A percentile compares a stretch with the other conserved stretches of the same genome.
Conservation (phyloP, 2,113 vertebrate species). For the Oncorhynchus kisutch region DNA sequence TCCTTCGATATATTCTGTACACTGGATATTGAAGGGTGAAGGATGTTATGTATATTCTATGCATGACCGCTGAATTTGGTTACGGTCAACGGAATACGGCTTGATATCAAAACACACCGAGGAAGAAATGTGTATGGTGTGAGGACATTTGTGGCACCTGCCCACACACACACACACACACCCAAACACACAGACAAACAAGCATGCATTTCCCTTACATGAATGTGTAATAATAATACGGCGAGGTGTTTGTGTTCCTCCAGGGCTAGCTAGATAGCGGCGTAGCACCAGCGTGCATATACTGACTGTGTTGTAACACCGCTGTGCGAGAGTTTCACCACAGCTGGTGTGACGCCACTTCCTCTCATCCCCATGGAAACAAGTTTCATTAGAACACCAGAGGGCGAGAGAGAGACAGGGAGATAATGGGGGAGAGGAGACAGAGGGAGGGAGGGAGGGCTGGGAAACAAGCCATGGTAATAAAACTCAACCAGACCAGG, state of each 20-base stretch:
- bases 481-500: neutral
- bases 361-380: conserved; percentile 27
- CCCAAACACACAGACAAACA: neutral
- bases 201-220: neutral
- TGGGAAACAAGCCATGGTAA: neutral
- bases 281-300: conserved; percentile 14
- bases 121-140: neutral
- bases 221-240: conserved; percentile 26
- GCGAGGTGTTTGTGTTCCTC: conserved; percentile 19
- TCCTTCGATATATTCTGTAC: too few relatives aligned
- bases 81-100: neutral
- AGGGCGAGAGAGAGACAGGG: neutral
- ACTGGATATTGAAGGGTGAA: too few relatives aligned
- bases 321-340: conserved; percentile 27
- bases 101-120: neutral
- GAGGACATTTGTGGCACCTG: neutral
- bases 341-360: conserved; percentile 32
- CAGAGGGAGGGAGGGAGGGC: neutral
- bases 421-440: neutral
- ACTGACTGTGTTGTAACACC: conserved; percentile 33
- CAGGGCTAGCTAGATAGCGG: neutral
- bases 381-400: conserved; percentile 44
- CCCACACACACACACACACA: neutral
- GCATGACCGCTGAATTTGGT: too few relatives aligned
- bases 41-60: too few relatives aligned